Evolutionary conservation across 2,888 invertebrate species (phyloP).

Genomic region (Cremastinae sp.): DNA sequence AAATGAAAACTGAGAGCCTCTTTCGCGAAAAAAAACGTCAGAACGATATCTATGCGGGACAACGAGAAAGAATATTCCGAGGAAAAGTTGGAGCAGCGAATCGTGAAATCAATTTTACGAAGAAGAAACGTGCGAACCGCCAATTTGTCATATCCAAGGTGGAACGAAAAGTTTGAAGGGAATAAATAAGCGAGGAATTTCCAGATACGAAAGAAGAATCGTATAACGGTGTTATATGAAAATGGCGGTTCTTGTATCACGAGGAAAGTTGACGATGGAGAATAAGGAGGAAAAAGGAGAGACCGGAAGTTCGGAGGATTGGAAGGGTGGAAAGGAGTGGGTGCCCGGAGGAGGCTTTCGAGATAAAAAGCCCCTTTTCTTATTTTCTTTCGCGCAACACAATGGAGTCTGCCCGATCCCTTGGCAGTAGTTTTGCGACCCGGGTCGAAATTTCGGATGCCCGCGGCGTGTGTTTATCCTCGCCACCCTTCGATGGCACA

Average conservation of each 20-base stretch:
- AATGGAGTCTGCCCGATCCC: conserved; percentile 34
- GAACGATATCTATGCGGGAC: too few species aligned
- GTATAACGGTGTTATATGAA: conserved; percentile 54
- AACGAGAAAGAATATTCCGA: conserved; percentile 5
- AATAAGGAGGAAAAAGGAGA: conserved; percentile 34
- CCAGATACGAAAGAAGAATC: conserved; percentile 17
- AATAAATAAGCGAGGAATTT: conserved; percentile 39
- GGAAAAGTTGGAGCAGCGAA: conserved; percentile 10
- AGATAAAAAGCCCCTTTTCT: conserved; percentile 29
- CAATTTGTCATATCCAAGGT: conserved; percentile 39
- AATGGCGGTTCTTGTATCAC: conserved; percentile 46
- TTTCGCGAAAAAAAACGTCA: too few species aligned
- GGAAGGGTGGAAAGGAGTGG: neutral
- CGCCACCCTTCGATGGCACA: conserved; percentile 14
- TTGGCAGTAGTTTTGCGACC: conserved; percentile 15
- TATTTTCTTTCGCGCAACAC: conserved; percentile 34
- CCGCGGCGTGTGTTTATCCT: conserved; percentile 50
- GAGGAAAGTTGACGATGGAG: conserved; percentile 2
- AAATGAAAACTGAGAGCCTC: too few species aligned
- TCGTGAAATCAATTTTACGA: conserved; percentile 43
- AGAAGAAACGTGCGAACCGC: neutral
- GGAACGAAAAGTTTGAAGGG: conserved; percentile 27
- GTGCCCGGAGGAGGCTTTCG: conserved; percentile 8
- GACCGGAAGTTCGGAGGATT: conserved; percentile 40
- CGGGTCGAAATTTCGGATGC: conserved; percentile 42